These are phyloP conservation scores for Syngnathus typhle DNA, from an alignment of 2,113 vertebrate genomes.

Conservation along the genomic window DNA sequence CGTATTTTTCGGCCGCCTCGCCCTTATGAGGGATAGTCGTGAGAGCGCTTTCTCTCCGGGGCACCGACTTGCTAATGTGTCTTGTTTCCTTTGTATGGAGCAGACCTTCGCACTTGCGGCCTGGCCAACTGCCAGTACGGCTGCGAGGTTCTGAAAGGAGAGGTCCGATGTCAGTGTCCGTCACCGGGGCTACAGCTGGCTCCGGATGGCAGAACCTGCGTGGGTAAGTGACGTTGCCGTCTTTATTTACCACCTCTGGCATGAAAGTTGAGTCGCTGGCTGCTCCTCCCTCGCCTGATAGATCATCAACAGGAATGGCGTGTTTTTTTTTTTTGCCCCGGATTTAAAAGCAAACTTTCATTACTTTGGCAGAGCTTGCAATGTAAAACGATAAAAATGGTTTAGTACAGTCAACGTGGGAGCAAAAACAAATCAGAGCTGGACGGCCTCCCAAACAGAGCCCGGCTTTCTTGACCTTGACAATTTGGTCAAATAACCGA, in stretches of 20 bases:
- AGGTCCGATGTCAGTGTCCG: conserved; percentile 89
- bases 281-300: conserved; percentile 7
- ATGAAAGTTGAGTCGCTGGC: conserved; percentile 20
- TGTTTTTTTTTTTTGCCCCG: neutral
- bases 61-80: conserved; percentile 33
- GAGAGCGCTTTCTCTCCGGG: conserved; percentile 5
- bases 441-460: conserved; percentile 24
- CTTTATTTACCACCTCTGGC: conserved; percentile 27
- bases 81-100: conserved; percentile 20
- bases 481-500: neutral
- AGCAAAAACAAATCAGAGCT: conserved; percentile 10
- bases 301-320: neutral
- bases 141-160: conserved; percentile 89
- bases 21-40: neutral
- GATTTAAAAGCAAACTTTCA: neutral
- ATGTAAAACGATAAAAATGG: conserved; percentile 2
- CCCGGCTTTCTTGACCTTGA: neutral
- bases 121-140: conserved; percentile 99
- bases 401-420: conserved; percentile 22
- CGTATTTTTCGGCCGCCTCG: conserved; percentile 43
- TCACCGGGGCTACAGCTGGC: conserved; percentile 91
- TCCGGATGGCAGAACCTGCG: conserved; percentile 86
- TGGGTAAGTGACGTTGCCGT: conserved; percentile 78
- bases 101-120: conserved; percentile 83
- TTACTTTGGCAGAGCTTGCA: neutral